phyloP scores from a whole-genome alignment of 2,797 vertebrate genomes.

The Melopsittacus undulatus region DNA sequence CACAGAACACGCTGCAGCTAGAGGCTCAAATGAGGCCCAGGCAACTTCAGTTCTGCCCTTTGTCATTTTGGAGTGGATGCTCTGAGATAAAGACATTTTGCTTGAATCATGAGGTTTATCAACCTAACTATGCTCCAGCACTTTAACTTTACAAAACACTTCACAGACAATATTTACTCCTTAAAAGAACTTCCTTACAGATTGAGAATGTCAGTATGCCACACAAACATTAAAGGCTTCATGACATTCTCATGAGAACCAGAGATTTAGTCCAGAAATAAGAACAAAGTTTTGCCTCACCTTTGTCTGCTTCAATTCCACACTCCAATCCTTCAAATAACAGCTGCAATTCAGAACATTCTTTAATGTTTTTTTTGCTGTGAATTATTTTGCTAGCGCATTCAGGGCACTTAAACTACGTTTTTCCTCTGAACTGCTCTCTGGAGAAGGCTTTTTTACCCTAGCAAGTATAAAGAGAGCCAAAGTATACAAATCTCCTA shows the following conservation, averaged over 20 bases:
- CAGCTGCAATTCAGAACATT: conserved; percentile 9
- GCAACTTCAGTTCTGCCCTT: background rate
- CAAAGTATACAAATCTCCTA: conserved; percentile 49
- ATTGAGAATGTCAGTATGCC: background rate
- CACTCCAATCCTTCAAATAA: conserved; percentile 9
- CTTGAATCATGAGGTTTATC: background rate
- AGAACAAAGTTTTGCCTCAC: conserved; percentile 21
- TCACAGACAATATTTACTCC: background rate
- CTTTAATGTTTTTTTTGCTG: background rate
- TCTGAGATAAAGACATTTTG: background rate
- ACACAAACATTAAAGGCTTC: background rate
- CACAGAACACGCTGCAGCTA: background rate
- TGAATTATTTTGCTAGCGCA: background rate
- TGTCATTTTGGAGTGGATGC: conserved; percentile 14
- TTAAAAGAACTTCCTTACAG: conserved; percentile 26
- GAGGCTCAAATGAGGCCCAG: background rate
- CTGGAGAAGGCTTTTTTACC: conserved; percentile 53
- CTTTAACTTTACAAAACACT: conserved; percentile 19
- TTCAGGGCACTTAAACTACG: conserved; percentile 25
- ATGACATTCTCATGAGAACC: background rate
- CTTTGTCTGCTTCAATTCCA: background rate
- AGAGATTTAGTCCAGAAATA: background rate
- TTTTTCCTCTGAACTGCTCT: conserved; percentile 39
- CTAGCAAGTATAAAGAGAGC: background rate
- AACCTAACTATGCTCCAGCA: background rate